Conservation (phyloP, 2,888 invertebrate genomes). For the Rhingia rostrata region DNA sequence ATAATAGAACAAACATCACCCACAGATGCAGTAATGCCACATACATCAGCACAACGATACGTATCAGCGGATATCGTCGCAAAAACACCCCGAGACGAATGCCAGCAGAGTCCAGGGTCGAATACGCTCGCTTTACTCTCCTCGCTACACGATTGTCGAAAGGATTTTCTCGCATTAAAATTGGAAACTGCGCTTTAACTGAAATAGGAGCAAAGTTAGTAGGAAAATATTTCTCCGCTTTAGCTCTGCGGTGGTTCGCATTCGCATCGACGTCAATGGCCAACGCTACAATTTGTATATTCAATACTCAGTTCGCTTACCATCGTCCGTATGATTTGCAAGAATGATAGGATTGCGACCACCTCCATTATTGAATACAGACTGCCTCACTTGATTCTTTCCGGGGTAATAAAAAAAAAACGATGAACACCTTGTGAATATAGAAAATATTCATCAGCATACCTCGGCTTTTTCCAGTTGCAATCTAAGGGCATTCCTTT, state of each 20-base stretch:
- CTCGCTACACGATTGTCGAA: constrained; percentile 90
- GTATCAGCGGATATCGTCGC: constrained; percentile 91
- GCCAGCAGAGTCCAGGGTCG: constrained; percentile 90
- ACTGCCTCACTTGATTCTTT: constrained; percentile 85
- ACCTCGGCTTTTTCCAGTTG: constrained; percentile 93
- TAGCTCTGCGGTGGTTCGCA: too few species aligned
- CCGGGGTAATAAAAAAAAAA: constrained; percentile 43
- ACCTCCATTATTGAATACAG: constrained; percentile 83
- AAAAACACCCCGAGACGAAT: constrained; percentile 91
- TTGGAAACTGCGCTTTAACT: constrained; percentile 88
- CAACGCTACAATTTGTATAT: too few species aligned
- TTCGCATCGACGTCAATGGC: too few species aligned
- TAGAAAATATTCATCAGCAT: constrained; percentile 53
- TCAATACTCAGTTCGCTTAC: constrained; percentile 78
- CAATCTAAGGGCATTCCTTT: constrained; percentile 92
- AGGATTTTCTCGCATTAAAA: constrained; percentile 89
- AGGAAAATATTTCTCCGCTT: not conserved
- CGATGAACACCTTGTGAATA: not conserved
- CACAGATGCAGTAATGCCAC: constrained; percentile 93
- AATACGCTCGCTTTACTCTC: constrained; percentile 90
- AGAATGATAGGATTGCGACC: constrained; percentile 81
- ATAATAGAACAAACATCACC: constrained; percentile 91
- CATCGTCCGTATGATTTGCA: constrained; percentile 88
- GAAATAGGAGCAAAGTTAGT: constrained; percentile 65
- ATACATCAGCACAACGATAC: constrained; percentile 92